phyloP scores from a whole-genome alignment of 2,888 invertebrate genomes.

The Hirtodrosophila trivittata region DNA sequence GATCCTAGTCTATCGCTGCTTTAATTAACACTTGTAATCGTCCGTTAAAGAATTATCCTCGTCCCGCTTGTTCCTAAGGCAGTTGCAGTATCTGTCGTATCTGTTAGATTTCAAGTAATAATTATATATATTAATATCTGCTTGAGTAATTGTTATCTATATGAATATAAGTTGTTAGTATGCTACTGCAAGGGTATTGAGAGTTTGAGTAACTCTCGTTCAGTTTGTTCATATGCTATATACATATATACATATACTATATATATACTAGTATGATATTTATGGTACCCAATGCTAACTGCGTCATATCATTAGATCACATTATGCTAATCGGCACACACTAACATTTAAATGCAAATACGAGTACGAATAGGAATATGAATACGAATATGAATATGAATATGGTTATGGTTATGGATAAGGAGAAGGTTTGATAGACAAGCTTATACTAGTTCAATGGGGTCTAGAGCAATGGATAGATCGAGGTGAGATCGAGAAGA shows the following conservation, averaged over 20 bases:
- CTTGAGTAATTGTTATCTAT: constrained; percentile 15
- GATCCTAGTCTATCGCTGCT: too few relatives aligned
- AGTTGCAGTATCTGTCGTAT: constrained; percentile 26
- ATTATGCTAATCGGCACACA: constrained; percentile 21
- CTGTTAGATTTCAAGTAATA: constrained; percentile 24
- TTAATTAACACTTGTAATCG: not conserved
- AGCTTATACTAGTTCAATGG: constrained; percentile 10
- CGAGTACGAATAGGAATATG: not conserved
- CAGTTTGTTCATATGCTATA: constrained; percentile 16
- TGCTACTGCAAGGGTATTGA: constrained; percentile 38
- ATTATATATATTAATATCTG: constrained; percentile 4
- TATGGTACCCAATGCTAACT: constrained; percentile 41
- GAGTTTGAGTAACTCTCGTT: constrained; percentile 10
- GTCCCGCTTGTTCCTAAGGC: constrained; percentile 44
- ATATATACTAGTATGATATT: constrained; percentile 31
- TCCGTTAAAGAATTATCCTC: constrained; percentile 9
- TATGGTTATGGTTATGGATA: too few relatives aligned
- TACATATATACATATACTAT: constrained; percentile 12
- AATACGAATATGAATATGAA: not conserved
- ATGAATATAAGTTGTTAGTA: constrained; percentile 15
- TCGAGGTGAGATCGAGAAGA: constrained; percentile 1
- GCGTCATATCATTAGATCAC: constrained; percentile 65
- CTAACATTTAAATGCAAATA: too few relatives aligned
- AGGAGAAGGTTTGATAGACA: too few relatives aligned
- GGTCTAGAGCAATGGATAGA: not conserved